Conservation (phyloP, 2,113 vertebrate species). For the Stictonetta naevosa region DNA sequence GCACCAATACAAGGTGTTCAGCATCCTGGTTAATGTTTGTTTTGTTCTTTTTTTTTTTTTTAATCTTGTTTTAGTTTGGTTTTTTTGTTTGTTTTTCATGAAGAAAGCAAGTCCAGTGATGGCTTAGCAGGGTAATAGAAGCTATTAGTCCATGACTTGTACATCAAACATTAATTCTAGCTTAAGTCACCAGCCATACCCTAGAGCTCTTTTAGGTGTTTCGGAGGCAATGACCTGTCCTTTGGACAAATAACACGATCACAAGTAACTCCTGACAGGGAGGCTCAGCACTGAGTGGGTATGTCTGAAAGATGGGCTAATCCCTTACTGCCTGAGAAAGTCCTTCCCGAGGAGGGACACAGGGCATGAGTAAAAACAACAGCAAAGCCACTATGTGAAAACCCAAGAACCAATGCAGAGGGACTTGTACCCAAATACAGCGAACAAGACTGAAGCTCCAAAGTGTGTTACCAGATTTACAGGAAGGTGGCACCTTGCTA, state of each 20-base stretch:
- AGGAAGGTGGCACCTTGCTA: background rate
- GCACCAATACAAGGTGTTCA: fast-evolving
- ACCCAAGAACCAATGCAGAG: background rate
- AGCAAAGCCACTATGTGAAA: background rate
- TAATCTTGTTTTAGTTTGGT: background rate
- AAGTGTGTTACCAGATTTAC: background rate
- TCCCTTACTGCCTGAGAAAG: background rate
- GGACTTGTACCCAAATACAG: background rate
- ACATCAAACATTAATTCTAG: background rate
- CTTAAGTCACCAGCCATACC: background rate
- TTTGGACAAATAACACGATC: background rate
- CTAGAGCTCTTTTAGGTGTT: background rate
- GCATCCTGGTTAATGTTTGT: background rate
- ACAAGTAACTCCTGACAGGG: background rate
- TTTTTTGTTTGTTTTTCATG: background rate
- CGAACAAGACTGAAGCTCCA: fast-evolving
- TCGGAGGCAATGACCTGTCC: background rate
- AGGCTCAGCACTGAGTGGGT: background rate
- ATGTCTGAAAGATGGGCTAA: background rate
- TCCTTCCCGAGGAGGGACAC: background rate
- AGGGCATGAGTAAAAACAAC: background rate
- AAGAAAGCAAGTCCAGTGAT: background rate
- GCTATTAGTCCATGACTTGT: background rate
- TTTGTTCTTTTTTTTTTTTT: background rate
- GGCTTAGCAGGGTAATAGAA: background rate